Conservation (phyloP, 2,888 invertebrate genomes). For the Drosophila suboccidentalis region DNA sequence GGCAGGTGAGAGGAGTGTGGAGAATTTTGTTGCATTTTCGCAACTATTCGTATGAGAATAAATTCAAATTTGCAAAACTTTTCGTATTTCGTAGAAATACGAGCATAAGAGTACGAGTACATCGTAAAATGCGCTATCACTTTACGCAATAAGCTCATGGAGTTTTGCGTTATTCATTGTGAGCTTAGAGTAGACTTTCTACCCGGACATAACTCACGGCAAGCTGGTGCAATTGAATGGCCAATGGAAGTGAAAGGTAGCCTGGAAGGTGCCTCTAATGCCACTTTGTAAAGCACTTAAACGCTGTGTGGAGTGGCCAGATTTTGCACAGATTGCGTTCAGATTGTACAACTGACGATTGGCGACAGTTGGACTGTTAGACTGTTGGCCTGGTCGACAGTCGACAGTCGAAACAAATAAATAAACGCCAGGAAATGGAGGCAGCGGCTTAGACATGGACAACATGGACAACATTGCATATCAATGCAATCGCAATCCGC, state of each 20-base stretch:
- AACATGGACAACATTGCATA: slow-evolving; percentile 72
- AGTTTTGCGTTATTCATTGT: slow-evolving; percentile 13
- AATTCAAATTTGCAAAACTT: slow-evolving; percentile 12
- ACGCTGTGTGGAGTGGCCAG: slow-evolving; percentile 43
- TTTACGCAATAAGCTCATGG: slow-evolving; percentile 12
- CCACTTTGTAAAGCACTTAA: slow-evolving; percentile 58
- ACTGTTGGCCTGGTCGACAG: slow-evolving; percentile 29
- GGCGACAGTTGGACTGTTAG: slow-evolving; percentile 24
- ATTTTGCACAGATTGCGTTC: slow-evolving; percentile 50
- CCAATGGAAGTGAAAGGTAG: slow-evolving; percentile 54
- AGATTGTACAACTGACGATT: slow-evolving; percentile 31
- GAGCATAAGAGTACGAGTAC: background rate
- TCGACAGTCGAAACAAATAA: slow-evolving; percentile 67
- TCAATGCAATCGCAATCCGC: slow-evolving; percentile 77
- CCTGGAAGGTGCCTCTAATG: slow-evolving; percentile 40
- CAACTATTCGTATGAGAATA: background rate
- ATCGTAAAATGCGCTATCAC: slow-evolving; percentile 4
- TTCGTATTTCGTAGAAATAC: slow-evolving; percentile 1
- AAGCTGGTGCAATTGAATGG: slow-evolving; percentile 39
- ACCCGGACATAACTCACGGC: slow-evolving; percentile 49
- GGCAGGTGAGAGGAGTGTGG: too few relatives aligned
- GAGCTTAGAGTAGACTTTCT: slow-evolving; percentile 21
- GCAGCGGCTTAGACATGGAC: slow-evolving; percentile 49
- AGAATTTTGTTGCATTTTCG: background rate
- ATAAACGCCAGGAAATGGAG: slow-evolving; percentile 45